These are phyloP conservation scores for Antheraea yamamai DNA, from an alignment of 2,888 invertebrate species.

Conservation along the genomic window DNA sequence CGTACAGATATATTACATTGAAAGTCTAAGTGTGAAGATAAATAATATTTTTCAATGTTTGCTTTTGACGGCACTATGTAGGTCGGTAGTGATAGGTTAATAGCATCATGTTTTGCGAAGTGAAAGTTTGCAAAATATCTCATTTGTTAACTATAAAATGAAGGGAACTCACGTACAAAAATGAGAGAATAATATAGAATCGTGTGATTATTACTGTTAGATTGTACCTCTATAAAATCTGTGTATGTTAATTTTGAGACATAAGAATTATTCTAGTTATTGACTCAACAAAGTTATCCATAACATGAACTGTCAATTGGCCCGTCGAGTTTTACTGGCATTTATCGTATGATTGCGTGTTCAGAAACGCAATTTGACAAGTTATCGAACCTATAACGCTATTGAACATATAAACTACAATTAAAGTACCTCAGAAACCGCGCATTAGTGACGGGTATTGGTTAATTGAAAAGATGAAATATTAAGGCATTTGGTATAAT, in stretches of 20 bases:
- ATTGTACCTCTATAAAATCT: neutral
- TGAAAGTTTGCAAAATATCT: conserved; percentile 21
- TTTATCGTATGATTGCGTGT: too few species aligned
- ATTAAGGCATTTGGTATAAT: neutral
- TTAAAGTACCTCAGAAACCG: too few species aligned
- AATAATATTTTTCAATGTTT: conserved; percentile 19
- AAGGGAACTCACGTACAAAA: neutral
- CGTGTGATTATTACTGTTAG: too few species aligned
- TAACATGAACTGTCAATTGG: too few species aligned
- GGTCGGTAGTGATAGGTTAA: conserved; percentile 20
- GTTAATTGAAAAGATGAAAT: neutral
- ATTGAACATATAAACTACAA: too few species aligned
- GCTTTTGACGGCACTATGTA: conserved; percentile 19
- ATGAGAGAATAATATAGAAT: neutral
- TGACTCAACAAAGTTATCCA: too few species aligned
- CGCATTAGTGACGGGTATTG: neutral
- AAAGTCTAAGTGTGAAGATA: conserved; percentile 21
- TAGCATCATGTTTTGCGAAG: conserved; percentile 18
- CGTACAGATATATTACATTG: conserved; percentile 19
- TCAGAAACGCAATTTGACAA: too few species aligned
- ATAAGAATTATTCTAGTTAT: neutral
- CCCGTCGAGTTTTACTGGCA: too few species aligned
- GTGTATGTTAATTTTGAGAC: neutral
- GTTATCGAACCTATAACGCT: too few species aligned
- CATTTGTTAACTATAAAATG: conserved; percentile 12